phyloP scores from a whole-genome alignment of 2,888 invertebrate species.

The Sinodicranocentrus sp. region DNA sequence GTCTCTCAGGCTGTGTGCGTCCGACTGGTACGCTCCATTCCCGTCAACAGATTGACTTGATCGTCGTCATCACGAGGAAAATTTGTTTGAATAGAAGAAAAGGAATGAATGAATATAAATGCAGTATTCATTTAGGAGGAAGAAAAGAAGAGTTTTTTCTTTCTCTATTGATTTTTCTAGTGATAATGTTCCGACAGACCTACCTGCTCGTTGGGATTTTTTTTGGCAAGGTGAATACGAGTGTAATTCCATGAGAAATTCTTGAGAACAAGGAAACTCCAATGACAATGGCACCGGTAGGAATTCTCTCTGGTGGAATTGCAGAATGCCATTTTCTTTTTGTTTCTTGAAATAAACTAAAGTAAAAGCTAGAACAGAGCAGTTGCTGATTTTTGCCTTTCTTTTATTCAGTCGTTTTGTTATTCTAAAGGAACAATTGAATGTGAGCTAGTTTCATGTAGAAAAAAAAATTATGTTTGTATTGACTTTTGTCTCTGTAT shows the following conservation, averaged over 20 bases:
- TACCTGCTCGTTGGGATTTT: conserved; percentile 25
- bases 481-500: conserved; percentile 17
- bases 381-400: not conserved
- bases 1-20: conserved; percentile 5
- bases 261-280: not conserved
- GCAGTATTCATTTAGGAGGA: conserved; percentile 16
- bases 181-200: not conserved
- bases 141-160: not conserved
- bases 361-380: not conserved
- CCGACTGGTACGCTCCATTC: not conserved
- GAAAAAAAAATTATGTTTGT: conserved; percentile 12
- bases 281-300: conserved; percentile 46
- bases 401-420: not conserved
- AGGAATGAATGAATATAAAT: conserved; percentile 28
- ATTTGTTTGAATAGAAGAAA: not conserved
- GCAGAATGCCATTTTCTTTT: conserved; percentile 35
- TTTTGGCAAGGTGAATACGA: conserved; percentile 33
- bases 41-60: conserved; percentile 44
- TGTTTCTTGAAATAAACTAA: not conserved
- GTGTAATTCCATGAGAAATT: conserved; percentile 42
- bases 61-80: not conserved
- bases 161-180: conserved; percentile 7
- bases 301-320: not conserved
- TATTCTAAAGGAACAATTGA: conserved; percentile 14
- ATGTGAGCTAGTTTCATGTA: not conserved